Evolutionary conservation across 2,113 vertebrate species (phyloP), one percentile per base, ranked within the genome.

Genomic region (Upupa epops): DNA sequence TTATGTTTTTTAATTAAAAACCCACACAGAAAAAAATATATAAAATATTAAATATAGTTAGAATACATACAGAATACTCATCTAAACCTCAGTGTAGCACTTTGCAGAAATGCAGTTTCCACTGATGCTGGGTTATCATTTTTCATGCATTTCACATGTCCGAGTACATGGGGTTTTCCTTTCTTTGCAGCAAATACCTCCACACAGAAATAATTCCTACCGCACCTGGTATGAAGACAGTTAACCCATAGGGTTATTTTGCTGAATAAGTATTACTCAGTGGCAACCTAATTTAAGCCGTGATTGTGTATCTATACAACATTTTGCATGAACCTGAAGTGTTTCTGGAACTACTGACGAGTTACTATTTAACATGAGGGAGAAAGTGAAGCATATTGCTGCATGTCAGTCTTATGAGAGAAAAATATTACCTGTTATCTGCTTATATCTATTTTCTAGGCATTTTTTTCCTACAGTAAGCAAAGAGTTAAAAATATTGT

Each of bases 401-500:
- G n/a, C 28, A n/a, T 12, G 46, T 24, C 20, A 40, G 6, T 54
- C 29, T 26, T 18, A 51, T 22, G 5, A 77, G 36, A 18, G 54
- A 60, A 58, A 34, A 26, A 70, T 36, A 20, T 48, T 48, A 32
- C 31, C 28, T 79, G 8, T 72, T 2, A 61, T 75, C 70, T 68
- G 49, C 48, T 73, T 68, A 21, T 21, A 25, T 31, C 6, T 75
- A 22, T 51, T 72, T 52, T 70, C 25, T 17, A 32, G 8, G 21
- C 22, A 32, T 1, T 2, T 19, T 10, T 56, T 18, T 64, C 61
- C 18, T 26, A 49, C 16, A 92, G 56, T 66, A 88, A 77, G 34
- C 16, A 17, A 70, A 65, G 49, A 87, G 45, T 93, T 95, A 77
- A 96, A 76, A 94, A 63, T 76, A 11, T 40, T 86, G 24, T 46